Evolutionary conservation across 2,888 invertebrate genomes (phyloP), one percentile per base, ranked within the genome.

Genomic region (Synergus gifuensis): DNA sequence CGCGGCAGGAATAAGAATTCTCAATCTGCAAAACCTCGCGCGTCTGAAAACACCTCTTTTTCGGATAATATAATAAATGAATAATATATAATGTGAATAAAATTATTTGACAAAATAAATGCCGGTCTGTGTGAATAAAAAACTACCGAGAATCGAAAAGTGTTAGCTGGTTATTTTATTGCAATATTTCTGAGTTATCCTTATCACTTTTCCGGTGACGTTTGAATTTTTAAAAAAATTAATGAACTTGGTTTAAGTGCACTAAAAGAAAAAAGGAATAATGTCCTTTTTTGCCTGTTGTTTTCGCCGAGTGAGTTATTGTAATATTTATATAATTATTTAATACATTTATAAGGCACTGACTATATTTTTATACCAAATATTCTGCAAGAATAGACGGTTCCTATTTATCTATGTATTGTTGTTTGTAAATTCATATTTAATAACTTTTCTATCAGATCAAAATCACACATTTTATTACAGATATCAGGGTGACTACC

Each of bases 231-330:
- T 14, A 3, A 3, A 40, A 66, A n/a, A 16, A 28, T 64, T 64
- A 0, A 40, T 16, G n/a, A 16, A 42, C 40, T 62, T 28, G 18
- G 12, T 62, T 28, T 16, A 42, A 42, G 66, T 66, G n/a, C 40
- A 42, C 42, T n/a, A 9, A 11, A 0, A n/a, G 42, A 9, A 49
- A 28, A 62, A 63, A 76, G 60, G 11, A 76, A 76, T 76, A 76
- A 76, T 73, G 73, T 73, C 62, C 2, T 60, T 91, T 69, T 91
- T 91, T 83, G 86, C 89, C 78, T 91, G 91, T 88, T 91, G 91
- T 85, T 85, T 91, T 79, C 90, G 90, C 79, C 86, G 89, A 88
- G 91, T 91, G 84, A 91, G 91, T 90, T 44, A 54, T 46, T 46
- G 2, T 14, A 46, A 46, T 46, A 46, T 16, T 46, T n/a, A 7